phyloP scores from a whole-genome alignment of 2,113 vertebrate species.

The Lophura nycthemera region DNA sequence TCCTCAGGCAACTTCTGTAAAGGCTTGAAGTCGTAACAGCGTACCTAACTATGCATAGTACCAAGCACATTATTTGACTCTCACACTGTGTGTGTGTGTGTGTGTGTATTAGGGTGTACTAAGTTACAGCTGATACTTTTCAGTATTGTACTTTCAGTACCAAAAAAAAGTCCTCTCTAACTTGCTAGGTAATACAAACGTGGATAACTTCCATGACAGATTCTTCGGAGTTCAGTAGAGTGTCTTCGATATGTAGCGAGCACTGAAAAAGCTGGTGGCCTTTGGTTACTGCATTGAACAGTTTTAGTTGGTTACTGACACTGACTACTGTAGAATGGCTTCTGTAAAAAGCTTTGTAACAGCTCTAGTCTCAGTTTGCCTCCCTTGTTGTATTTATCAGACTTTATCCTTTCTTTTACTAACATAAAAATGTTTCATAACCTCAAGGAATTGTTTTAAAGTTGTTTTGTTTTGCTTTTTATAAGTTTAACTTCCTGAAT shows the following conservation, averaged over 20 bases:
- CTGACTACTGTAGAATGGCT: background rate
- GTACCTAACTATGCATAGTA: background rate
- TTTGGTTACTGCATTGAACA: background rate
- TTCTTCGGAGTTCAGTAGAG: background rate
- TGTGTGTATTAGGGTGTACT: background rate
- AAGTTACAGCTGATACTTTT: background rate
- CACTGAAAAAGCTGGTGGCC: background rate
- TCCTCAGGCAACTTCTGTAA: background rate
- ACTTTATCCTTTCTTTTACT: background rate
- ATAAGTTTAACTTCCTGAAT: constrained; percentile 44
- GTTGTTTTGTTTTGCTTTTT: background rate
- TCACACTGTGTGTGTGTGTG: background rate
- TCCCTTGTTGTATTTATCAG: background rate
- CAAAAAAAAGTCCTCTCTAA: background rate
- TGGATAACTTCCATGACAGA: background rate
- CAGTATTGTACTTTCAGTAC: no score
- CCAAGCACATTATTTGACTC: background rate
- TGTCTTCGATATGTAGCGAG: background rate
- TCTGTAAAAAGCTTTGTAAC: background rate
- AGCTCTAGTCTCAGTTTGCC: background rate
- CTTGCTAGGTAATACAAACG: background rate
- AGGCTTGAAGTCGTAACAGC: background rate
- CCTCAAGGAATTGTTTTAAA: constrained; percentile 33
- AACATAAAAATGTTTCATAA: background rate
- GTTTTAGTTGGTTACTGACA: background rate